Conservation (phyloP, 2,888 invertebrate species). For the Brenthis ino region DNA sequence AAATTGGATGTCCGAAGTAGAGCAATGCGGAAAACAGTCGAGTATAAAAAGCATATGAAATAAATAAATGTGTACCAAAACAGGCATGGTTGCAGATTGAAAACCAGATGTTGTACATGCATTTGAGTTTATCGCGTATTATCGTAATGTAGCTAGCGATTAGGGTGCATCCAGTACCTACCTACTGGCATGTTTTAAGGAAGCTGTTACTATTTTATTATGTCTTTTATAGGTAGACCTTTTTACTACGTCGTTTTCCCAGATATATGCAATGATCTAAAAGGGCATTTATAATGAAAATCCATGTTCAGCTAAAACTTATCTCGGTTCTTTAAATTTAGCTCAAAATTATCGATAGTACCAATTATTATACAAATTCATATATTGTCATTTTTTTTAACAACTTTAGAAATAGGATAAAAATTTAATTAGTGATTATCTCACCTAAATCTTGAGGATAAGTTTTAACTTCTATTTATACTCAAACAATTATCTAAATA, state of each 20-base stretch:
- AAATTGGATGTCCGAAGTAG: conserved; percentile 8
- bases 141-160: conserved; percentile 27
- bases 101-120: conserved; percentile 57
- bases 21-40: conserved; percentile 12
- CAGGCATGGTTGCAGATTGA: conserved; percentile 49
- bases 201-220: conserved; percentile 31
- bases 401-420: too few species aligned
- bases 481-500: too few species aligned
- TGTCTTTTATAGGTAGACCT: conserved; percentile 10
- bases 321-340: too few species aligned
- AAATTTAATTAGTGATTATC: too few species aligned
- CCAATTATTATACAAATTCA: background rate
- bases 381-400: background rate
- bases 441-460: too few species aligned
- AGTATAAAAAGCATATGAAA: conserved; percentile 15
- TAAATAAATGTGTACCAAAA: conserved; percentile 36
- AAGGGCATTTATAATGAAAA: background rate
- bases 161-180: background rate
- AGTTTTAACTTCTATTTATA: too few species aligned
- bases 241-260: conserved; percentile 1
- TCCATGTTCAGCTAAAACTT: too few species aligned
- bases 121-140: conserved; percentile 46
- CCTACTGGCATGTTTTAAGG: conserved; percentile 23
- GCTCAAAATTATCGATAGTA: too few species aligned
- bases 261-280: background rate